phyloP scores from a whole-genome alignment of 2,888 invertebrate species.

The Cantharis nigra region DNA sequence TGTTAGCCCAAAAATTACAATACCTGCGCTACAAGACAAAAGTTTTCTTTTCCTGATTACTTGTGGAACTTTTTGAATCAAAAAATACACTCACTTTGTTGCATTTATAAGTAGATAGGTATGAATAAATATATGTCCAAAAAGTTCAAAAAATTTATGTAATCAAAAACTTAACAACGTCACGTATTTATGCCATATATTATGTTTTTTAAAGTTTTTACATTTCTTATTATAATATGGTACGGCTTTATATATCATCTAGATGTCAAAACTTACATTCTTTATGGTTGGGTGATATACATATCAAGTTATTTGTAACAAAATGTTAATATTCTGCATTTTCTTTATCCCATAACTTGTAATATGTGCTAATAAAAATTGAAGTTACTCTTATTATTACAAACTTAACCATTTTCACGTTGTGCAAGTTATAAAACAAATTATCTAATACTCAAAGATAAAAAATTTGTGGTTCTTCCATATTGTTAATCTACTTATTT shows the following conservation, averaged over 20 bases:
- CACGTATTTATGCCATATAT: slow-evolving; percentile 20
- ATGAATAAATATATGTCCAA: background rate
- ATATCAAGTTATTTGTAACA: slow-evolving; percentile 12
- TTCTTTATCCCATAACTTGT: background rate
- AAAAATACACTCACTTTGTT: background rate
- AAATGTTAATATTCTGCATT: slow-evolving; percentile 3
- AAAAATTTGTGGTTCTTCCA: background rate
- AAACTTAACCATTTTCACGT: background rate
- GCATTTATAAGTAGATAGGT: background rate
- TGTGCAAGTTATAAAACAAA: no score
- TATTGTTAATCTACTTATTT: no score
- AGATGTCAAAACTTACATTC: slow-evolving; percentile 21
- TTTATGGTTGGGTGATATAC: slow-evolving; percentile 21
- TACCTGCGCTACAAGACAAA: background rate
- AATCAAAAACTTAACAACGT: slow-evolving; percentile 19
- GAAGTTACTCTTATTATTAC: background rate
- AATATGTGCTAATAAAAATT: background rate
- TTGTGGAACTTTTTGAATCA: background rate
- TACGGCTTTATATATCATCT: slow-evolving; percentile 20
- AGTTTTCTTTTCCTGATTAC: background rate
- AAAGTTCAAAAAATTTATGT: slow-evolving; percentile 4
- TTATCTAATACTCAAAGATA: no score
- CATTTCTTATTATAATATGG: slow-evolving; percentile 19
- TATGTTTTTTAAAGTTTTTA: slow-evolving; percentile 18
- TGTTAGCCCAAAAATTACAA: background rate